Percentiles rank a stretch among this genome's conserved stretches.
phyloP scores from a whole-genome alignment of 1,140 invertebrate species.

The Drosophila nigromelanica region DNA sequence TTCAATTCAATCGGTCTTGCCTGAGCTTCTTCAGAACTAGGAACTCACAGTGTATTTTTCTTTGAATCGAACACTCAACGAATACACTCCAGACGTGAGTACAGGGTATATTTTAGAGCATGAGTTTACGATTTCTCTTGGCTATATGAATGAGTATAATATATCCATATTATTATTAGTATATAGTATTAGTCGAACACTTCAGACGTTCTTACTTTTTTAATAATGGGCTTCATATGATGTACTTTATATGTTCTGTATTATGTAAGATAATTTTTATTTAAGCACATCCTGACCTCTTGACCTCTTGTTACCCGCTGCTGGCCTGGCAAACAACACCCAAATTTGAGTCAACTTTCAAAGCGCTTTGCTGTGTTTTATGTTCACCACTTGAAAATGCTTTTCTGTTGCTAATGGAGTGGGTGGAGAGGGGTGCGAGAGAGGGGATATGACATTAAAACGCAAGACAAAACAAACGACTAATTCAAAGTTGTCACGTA shows the following conservation, averaged over 20 bases:
- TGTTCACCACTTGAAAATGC: background rate
- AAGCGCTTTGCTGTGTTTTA: background rate
- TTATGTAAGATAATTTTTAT: background rate
- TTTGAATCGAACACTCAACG: too few species aligned
- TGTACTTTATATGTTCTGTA: too few species aligned
- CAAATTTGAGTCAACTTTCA: slow-evolving; percentile 1
- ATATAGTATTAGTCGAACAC: background rate
- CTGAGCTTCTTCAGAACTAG: too few species aligned
- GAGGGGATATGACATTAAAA: slow-evolving; percentile 19
- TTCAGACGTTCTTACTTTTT: too few species aligned
- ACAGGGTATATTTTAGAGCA: background rate
- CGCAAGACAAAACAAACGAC: slow-evolving; percentile 62
- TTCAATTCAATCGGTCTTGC: background rate
- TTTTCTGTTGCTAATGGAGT: slow-evolving; percentile 3
- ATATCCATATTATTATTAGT: too few species aligned
- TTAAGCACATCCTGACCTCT: slow-evolving; percentile 3
- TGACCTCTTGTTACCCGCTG: slow-evolving; percentile 4
- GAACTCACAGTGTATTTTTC: too few species aligned
- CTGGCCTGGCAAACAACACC: slow-evolving; percentile 1
- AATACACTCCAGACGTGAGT: too few species aligned
- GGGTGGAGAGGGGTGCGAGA: background rate
- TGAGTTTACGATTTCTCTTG: too few species aligned
- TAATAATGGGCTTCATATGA: too few species aligned
- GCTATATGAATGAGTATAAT: too few species aligned
- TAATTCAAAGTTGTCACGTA: slow-evolving; percentile 79